These are phyloP conservation scores for Poecilia gillii DNA, from an alignment of 2,797 vertebrate genomes.

Conservation along the genomic window DNA sequence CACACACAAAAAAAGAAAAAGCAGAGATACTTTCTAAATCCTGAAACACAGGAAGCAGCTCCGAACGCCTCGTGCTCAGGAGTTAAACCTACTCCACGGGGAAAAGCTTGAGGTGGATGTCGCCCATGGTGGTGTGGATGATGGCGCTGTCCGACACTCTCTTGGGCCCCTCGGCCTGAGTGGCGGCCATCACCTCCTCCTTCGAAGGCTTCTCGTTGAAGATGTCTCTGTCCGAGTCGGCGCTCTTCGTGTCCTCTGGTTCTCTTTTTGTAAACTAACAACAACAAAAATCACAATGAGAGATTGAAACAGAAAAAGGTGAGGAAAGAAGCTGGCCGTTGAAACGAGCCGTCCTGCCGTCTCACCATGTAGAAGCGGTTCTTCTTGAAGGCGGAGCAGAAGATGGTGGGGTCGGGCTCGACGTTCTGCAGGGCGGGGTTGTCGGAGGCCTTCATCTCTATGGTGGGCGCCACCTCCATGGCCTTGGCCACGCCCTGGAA, in stretches of 20 bases:
- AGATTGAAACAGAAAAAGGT: no score
- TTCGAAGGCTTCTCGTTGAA: conserved; percentile 99
- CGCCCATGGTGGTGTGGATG: conserved; percentile 98
- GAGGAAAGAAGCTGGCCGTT: no score
- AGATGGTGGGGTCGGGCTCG: conserved; percentile 91
- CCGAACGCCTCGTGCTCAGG: no score
- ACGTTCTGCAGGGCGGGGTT: conserved; percentile 92
- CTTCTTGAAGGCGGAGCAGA: conserved; percentile 98
- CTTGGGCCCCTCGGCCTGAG: conserved; percentile 97
- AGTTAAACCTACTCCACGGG: conserved; percentile 92
- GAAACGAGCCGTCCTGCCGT: accelerated
- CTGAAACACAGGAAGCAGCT: background rate
- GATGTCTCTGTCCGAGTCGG: conserved; percentile 97
- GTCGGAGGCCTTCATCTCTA: conserved; percentile 98
- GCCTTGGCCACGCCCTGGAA: conserved; percentile 94
- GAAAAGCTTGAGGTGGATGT: conserved; percentile 97
- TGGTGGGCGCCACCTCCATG: conserved; percentile 88
- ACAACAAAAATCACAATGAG: background rate
- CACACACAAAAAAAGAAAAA: background rate
- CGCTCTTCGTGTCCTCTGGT: conserved; percentile 96
- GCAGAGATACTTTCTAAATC: background rate
- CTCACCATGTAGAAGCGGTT: conserved; percentile 97
- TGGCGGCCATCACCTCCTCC: conserved; percentile 99
- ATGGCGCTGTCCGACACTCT: conserved; percentile 97
- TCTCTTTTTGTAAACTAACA: conserved; percentile 94